Conservation (phyloP, 2,888 invertebrate species). For the Lasioglossum zephyrum region DNA sequence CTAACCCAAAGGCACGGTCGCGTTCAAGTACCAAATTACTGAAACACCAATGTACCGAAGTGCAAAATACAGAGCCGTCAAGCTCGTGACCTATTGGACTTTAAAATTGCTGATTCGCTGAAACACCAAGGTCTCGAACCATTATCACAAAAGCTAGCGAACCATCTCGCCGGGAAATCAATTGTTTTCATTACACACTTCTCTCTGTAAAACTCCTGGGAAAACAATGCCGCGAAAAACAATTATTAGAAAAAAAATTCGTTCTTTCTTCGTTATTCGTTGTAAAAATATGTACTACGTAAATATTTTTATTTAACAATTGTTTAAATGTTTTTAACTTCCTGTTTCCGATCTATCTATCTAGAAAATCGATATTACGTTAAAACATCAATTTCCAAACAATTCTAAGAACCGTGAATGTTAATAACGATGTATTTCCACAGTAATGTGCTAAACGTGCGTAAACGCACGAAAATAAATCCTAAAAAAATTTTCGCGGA, state of each 20-base stretch:
- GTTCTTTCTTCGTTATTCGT: too few species aligned
- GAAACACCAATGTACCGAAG: slow-evolving; percentile 12
- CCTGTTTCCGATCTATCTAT: not conserved
- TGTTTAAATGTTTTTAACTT: not conserved
- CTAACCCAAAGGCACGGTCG: not conserved
- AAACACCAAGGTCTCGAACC: slow-evolving; percentile 21
- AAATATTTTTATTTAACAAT: not conserved
- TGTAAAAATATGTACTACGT: too few species aligned
- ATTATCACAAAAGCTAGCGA: slow-evolving; percentile 2
- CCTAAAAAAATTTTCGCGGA: not conserved
- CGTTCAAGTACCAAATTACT: slow-evolving; percentile 15
- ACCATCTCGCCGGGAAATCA: not conserved
- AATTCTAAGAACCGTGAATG: not conserved
- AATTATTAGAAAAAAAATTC: not conserved
- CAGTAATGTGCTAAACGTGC: not conserved
- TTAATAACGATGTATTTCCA: not conserved
- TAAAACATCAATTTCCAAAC: not conserved
- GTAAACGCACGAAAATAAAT: not conserved
- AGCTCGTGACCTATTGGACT: slow-evolving; percentile 19
- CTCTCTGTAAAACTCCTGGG: not conserved
- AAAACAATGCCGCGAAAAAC: not conserved
- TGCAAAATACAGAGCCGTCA: slow-evolving; percentile 17
- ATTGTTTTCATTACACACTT: not conserved
- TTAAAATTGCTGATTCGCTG: slow-evolving; percentile 10
- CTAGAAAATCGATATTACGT: too few species aligned